Base-by-base conservation (phyloP, 1,140 invertebrate species). In the Megalopta genalis region DNA sequence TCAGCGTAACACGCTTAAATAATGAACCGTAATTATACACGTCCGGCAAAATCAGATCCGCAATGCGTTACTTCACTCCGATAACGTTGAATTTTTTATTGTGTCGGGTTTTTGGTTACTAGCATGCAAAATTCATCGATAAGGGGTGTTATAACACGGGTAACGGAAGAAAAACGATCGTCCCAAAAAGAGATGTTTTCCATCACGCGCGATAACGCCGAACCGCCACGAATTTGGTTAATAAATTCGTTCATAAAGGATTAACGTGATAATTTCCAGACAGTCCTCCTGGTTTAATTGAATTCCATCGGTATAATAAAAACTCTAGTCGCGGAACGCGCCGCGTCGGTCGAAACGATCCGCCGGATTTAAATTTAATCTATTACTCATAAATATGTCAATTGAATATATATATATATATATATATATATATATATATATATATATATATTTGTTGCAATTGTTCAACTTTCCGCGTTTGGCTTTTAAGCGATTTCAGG, bases 381-480 rank as follows among this genome's bases (percentile, higher is more conserved):
- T 57, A 57, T 57, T 57, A 57, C 54, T 57, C 54, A 57, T 57
- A 57, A 57, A 57, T 57, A 57, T 57, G 54, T 57, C 54, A n/a
- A 57, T 57, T 57, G 21, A 8, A n/a, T 8, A n/a, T 8, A 57
- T 52, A 21, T 52, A 52, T 1, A 52, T 12, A 18, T 52, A 18
- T 18, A 52, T 52, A 52, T 21, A 14, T 18, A 52, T 21, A 52
- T 21, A 46, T 12, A 12, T 46, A 46, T 46, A 46, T 46, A 46
- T 46, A 8, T 6, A 46, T 46, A 6, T 52, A 52, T 52, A 32
- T 52, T 14, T 9, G 54, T 57, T 57, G 54, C 21, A 57, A 57
- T 57, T n/a, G 54, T 57, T 57, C 54, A 57, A 57, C 54, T 57
- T 57, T 57, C 54, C 54, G 54, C 54, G 54, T 57, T 57, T 57